Base-by-base conservation (phyloP, 2,888 invertebrate species). In the Anticlea derivata region DNA sequence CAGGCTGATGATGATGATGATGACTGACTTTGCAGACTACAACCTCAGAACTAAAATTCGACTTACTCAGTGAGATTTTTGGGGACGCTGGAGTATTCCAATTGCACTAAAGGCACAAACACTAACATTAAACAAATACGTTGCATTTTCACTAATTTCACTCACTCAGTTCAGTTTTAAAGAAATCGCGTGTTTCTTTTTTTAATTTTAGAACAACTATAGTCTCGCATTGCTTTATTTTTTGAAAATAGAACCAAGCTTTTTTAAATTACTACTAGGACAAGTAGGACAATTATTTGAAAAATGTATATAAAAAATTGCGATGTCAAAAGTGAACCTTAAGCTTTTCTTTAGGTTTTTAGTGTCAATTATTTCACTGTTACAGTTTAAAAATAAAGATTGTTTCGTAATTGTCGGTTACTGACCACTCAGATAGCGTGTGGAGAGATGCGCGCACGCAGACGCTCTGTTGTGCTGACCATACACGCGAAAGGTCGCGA, bases 361-460 rank as follows among this genome's bases (percentile, higher is more conserved):
- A 3, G 17, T 17, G 2, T 17, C 4, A 17, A 3, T 17, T 17
- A 3, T 17, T 3, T 3, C 17, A 17, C 4, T 5, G 23, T 23
- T 6, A n/a, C 5, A 27, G 10, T 27, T 27, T 27, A 27, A 10
- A 27, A 13, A 33, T 8, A 27, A 17, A 6, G 13, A 30, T 3
- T 11, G 40, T 45, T 50, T 37, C 17, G 17, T 17, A 3, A 26
- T 43, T n/a, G 34, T 33, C 17, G 20, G 30, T 23, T 38, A 17
- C 17, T 34, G 31, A 47, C 31, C 12, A 17, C 11, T 17, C 8
- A 11, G 40, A 40, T 44, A 22, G 33, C 45, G 38, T 41, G 41
- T 29, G 34, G 57, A 66, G 63, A 47, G 54, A 55, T 60, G 72
- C 73, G 72, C 72, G 63, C 60, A 73, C 75, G 71, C 64, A 50